These are phyloP conservation scores for Spinibarbus caldwelli DNA, from an alignment of 2,797 vertebrate species.

Conservation along the genomic window DNA sequence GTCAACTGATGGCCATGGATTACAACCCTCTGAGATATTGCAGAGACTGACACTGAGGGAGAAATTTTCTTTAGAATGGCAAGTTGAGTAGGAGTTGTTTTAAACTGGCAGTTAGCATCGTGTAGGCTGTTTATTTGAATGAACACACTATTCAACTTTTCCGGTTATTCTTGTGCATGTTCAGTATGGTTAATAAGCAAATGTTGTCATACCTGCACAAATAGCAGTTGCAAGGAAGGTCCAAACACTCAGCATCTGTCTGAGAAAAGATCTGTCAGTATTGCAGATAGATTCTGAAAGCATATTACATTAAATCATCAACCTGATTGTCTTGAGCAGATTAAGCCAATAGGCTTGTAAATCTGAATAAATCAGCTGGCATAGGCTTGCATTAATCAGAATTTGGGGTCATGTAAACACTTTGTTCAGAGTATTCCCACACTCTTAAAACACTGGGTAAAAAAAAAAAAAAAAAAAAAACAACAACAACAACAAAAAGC, in stretches of 20 bases:
- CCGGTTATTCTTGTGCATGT: background rate
- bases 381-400: background rate
- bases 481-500: too few relatives aligned
- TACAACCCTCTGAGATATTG: slow-evolving; percentile 56
- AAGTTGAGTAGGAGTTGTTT: background rate
- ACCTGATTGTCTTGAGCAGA: background rate
- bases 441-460: background rate
- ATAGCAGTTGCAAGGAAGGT: background rate
- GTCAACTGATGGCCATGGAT: slow-evolving; percentile 65
- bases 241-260: slow-evolving; percentile 6
- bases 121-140: background rate
- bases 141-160: background rate
- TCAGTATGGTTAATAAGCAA: background rate
- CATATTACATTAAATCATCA: background rate
- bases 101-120: background rate
- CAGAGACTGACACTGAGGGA: background rate
- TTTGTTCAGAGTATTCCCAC: background rate
- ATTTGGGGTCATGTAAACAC: background rate
- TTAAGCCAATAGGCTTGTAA: background rate
- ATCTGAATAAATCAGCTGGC: background rate
- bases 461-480: too few relatives aligned
- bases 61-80: slow-evolving; percentile 71
- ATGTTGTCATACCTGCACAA: background rate
- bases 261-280: background rate
- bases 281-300: background rate